phyloP scores from a whole-genome alignment of 2,113 vertebrate species.

The Rhegmatorhina hoffmannsi region DNA sequence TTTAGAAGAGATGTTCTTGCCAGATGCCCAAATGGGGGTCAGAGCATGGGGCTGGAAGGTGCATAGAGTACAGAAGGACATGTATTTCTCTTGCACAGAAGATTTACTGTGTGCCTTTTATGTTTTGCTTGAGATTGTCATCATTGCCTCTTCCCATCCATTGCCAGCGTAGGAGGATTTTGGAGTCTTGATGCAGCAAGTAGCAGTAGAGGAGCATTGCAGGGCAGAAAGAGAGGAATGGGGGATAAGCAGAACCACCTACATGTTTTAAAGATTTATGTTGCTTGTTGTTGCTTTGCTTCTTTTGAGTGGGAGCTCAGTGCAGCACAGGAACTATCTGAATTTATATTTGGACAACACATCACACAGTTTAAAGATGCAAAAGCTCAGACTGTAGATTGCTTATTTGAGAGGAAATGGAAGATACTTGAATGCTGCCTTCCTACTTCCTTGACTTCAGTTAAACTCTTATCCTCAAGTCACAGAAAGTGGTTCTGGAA shows the following conservation, averaged over 20 bases:
- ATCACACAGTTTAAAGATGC: background rate
- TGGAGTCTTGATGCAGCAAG: background rate
- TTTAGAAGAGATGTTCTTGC: background rate
- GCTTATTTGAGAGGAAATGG: background rate
- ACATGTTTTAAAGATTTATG: background rate
- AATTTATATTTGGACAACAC: slow-evolving; percentile 17
- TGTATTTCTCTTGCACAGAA: background rate
- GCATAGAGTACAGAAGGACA: background rate
- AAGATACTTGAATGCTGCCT: background rate
- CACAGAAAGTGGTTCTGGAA: background rate
- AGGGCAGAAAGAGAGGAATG: background rate
- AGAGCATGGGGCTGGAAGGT: background rate
- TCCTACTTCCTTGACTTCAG: background rate
- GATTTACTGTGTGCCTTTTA: background rate
- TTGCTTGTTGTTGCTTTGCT: background rate
- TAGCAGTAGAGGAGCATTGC: background rate
- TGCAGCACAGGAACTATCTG: background rate
- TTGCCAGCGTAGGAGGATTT: background rate
- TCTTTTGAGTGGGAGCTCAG: slow-evolving; percentile 35
- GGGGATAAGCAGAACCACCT: background rate
- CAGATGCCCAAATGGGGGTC: background rate
- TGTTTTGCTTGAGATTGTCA: background rate
- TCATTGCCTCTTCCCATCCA: fast-evolving
- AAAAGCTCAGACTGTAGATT: background rate
- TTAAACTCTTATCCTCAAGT: background rate